These are phyloP conservation scores for Dusona sp. DNA, from an alignment of 2,888 invertebrate species.

Conservation along the genomic window DNA sequence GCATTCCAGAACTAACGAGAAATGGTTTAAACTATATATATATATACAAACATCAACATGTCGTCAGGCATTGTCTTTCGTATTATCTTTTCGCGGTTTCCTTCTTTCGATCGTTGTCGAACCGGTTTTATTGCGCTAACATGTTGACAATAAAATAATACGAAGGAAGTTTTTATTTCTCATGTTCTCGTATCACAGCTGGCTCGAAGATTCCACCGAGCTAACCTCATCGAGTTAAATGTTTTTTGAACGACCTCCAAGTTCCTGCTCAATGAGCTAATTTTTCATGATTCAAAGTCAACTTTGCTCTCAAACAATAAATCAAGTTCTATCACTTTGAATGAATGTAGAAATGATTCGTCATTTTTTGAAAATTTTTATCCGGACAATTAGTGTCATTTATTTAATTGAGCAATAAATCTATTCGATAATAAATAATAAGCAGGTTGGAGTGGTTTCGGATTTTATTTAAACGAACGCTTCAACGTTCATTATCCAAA, in stretches of 20 bases:
- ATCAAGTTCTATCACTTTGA: background rate
- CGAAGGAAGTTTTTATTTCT: conserved; percentile 21
- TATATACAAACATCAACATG: conserved; percentile 40
- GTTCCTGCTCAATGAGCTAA: background rate
- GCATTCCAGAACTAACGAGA: no score
- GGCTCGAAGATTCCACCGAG: conserved; percentile 38
- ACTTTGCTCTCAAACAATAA: background rate
- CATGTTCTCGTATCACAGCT: conserved; percentile 11
- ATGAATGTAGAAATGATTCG: background rate
- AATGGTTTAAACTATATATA: conserved; percentile 63
- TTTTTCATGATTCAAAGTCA: background rate
- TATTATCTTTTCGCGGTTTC: conserved; percentile 8
- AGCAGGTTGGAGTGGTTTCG: background rate
- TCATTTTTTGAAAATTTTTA: background rate
- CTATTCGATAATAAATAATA: background rate
- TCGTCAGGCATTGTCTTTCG: conserved; percentile 32
- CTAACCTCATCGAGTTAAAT: conserved; percentile 7
- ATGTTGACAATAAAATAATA: conserved; percentile 44
- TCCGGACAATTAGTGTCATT: background rate
- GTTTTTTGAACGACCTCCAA: conserved; percentile 16
- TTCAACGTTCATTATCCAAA: background rate
- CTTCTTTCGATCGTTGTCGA: conserved; percentile 39
- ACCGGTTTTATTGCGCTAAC: conserved; percentile 51
- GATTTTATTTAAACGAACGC: background rate
- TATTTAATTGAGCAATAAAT: background rate